Conservation (phyloP, 2,113 vertebrate genomes). For the Atrichornis clamosus region DNA sequence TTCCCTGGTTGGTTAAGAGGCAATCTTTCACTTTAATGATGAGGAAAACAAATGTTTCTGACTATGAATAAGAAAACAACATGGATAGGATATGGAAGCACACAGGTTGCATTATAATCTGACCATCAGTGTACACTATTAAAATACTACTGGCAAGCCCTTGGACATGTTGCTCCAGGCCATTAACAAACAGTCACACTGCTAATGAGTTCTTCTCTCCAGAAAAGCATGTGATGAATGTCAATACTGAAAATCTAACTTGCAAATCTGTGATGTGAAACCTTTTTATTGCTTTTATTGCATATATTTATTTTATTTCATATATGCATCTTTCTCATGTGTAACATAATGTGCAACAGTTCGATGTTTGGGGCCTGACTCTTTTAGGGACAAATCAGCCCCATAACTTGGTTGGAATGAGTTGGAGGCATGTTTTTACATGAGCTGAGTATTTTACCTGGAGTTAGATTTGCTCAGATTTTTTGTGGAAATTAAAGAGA, state of each 20-base stretch:
- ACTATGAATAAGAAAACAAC: not conserved
- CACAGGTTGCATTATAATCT: not conserved
- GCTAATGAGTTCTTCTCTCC: not conserved
- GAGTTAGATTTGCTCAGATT: not conserved
- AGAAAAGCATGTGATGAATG: not conserved
- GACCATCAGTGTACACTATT: not conserved
- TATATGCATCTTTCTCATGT: not conserved
- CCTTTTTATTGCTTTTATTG: not conserved
- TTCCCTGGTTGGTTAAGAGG: not conserved
- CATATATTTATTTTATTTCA: not conserved
- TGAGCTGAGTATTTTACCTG: not conserved
- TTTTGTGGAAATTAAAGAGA: not conserved
- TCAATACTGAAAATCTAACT: not conserved
- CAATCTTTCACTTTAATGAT: not conserved
- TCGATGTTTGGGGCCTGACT: not conserved
- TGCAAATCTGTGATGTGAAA: not conserved
- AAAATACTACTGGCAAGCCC: not conserved
- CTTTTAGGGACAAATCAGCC: not conserved
- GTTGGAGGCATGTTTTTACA: not conserved
- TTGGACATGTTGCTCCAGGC: not conserved
- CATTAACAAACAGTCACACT: not conserved
- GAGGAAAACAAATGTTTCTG: not conserved
- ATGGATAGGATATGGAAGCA: not conserved
- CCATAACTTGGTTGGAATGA: not conserved
- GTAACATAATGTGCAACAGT: not conserved